Base-by-base conservation (phyloP, 2,797 vertebrate species). In the Callimico goeldii region DNA sequence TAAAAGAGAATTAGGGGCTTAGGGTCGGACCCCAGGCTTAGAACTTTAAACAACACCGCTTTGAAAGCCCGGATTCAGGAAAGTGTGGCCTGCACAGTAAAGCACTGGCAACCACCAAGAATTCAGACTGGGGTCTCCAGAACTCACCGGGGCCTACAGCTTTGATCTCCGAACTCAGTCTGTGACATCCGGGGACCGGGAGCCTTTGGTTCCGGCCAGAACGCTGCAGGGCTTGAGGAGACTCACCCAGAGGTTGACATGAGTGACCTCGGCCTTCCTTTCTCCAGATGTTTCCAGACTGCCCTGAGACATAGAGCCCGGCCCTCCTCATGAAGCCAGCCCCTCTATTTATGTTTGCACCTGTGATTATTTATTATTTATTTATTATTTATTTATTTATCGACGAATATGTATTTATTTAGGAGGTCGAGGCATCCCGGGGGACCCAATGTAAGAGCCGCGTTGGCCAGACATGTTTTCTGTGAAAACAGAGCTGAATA, bases 351-450 rank as follows among this genome's bases (percentile, higher is more conserved):
- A 97, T 97, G 73, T 79, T 96, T 96, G 95, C 93, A 98, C 92
- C 89, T 91, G 81, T 46, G 46, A 81, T 96, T 97, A 97, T 98
- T 98, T 97, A 97, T 98, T 97, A 94, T 96, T 97, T 98, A 97
- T 98, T 97, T 92, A 94, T 97, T 98, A 96, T 96, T 97, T 98
- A 97, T 97, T 98, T 98, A 98, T 97, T 98, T 95, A 87, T 90
- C 43, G n/a, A 84, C 88, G 41, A 88, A 88, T 91, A 82, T 91
- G 61, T 98, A 98, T 98, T 98, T 98, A 98, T 98, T 96, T 50
- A 22, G 90, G 88, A 96, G 94, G 79, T 39, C 28, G 5, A 70
- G 7, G 79, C 72, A n/a, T 90, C 81, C 57, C 46, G 70, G 89
- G 92, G 79, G 73, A 57, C 61, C n/a, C 39, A 55, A 1, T 0